A percentile compares a stretch with the other conserved stretches of the same genome.
Conservation (phyloP, 2,888 invertebrate species). For the Campaea margaritaria region DNA sequence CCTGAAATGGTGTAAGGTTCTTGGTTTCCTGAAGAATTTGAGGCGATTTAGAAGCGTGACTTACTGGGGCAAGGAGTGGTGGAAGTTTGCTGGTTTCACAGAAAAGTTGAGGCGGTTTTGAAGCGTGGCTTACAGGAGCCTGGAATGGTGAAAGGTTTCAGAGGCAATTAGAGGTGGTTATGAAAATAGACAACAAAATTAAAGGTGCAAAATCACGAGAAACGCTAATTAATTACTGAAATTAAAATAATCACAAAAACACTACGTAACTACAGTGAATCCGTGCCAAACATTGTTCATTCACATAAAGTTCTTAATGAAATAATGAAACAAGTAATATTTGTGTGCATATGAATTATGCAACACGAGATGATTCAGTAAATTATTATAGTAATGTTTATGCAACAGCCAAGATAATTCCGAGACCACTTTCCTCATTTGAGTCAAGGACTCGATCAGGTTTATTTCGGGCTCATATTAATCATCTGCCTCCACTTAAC, state of each 20-base stretch:
- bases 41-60: too few relatives aligned
- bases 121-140: neutral
- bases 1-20: too few relatives aligned
- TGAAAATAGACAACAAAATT: too few relatives aligned
- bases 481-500: slow-evolving; percentile 32
- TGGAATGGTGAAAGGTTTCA: neutral
- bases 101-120: too few relatives aligned
- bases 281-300: neutral
- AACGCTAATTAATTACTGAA: too few relatives aligned
- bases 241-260: too few relatives aligned
- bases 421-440: slow-evolving; percentile 32
- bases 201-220: too few relatives aligned
- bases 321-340: slow-evolving; percentile 13
- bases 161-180: too few relatives aligned
- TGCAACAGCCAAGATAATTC: slow-evolving; percentile 22
- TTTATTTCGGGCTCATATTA: slow-evolving; percentile 32
- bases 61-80: too few relatives aligned
- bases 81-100: neutral
- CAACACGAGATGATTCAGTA: slow-evolving; percentile 27
- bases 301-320: slow-evolving; percentile 11
- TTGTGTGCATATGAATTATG: slow-evolving; percentile 18
- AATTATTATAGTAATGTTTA: slow-evolving; percentile 24
- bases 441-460: slow-evolving; percentile 37
- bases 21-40: too few relatives aligned
- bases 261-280: neutral